These are phyloP conservation scores for Neogale vison DNA, from an alignment of 2,113 vertebrate genomes.

Conservation along the genomic window DNA sequence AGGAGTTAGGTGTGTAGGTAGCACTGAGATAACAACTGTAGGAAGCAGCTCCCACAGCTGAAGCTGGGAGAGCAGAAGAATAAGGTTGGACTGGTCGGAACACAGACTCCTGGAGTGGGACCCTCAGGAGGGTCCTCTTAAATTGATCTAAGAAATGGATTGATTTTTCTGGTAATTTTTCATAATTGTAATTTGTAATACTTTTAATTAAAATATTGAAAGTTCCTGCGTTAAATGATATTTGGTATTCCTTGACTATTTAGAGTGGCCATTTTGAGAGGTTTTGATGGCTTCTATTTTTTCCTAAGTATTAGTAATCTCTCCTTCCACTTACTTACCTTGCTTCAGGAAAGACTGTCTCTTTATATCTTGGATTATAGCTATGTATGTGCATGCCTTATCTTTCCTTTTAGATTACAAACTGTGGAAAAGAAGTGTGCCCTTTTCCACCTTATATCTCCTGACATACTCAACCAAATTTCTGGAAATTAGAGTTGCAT, in stretches of 20 bases:
- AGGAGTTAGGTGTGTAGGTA: neutral
- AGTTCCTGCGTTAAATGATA: neutral
- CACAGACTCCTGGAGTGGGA: neutral
- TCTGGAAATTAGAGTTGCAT: neutral
- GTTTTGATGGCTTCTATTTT: neutral
- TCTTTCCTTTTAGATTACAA: neutral
- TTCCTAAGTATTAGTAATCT: neutral
- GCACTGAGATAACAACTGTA: neutral
- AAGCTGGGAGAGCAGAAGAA: neutral
- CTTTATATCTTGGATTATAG: neutral
- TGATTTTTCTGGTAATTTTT: neutral
- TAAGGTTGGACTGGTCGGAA: neutral
- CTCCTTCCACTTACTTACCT: neutral
- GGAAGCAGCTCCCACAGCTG: neutral
- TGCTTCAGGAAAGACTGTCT: neutral
- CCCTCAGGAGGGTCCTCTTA: neutral
- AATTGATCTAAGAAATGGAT: neutral
- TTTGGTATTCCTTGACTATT: neutral
- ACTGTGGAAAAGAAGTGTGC: neutral
- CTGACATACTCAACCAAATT: neutral
- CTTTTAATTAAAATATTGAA: neutral
- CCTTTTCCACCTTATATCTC: neutral
- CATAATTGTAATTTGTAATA: conserved; percentile 25
- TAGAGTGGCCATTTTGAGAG: neutral
- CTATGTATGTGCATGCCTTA: neutral